These are phyloP conservation scores for Phasianus colchicus DNA, from an alignment of 2,113 vertebrate species.

Conservation along the genomic window DNA sequence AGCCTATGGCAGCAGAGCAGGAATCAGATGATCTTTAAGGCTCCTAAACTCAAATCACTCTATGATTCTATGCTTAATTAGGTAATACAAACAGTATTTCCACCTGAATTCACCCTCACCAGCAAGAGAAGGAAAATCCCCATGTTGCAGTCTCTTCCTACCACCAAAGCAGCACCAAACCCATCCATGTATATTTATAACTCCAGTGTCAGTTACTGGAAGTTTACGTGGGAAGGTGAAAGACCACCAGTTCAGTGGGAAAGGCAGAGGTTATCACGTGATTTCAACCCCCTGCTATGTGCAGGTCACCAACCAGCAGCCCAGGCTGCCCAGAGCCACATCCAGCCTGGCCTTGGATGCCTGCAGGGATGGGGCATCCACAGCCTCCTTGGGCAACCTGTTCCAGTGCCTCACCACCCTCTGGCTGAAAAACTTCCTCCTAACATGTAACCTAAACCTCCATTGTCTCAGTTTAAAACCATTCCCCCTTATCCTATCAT, in stretches of 20 bases:
- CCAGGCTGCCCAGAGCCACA: too few species aligned
- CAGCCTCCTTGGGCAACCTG: too few species aligned
- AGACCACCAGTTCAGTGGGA: fast-evolving
- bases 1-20: not conserved
- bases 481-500: too few species aligned
- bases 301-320: too few species aligned
- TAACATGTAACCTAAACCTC: too few species aligned
- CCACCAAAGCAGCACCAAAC: fast-evolving
- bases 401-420: too few species aligned
- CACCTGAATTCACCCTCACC: not conserved
- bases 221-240: not conserved
- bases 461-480: too few species aligned
- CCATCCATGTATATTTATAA: fast-evolving
- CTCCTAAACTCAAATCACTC: not conserved
- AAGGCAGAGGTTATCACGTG: not conserved
- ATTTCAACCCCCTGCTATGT: too few species aligned
- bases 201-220: too few species aligned
- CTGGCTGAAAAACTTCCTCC: too few species aligned
- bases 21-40: not conserved
- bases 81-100: fast-evolving
- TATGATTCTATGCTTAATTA: not conserved
- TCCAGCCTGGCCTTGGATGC: too few species aligned
- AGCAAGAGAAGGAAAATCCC: not conserved
- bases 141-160: fast-evolving
- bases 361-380: too few species aligned